Percentiles rank a stretch among this genome's conserved stretches.
These are phyloP conservation scores for Serinus canaria DNA, from an alignment of 2,113 vertebrate species.

Conservation along the genomic window DNA sequence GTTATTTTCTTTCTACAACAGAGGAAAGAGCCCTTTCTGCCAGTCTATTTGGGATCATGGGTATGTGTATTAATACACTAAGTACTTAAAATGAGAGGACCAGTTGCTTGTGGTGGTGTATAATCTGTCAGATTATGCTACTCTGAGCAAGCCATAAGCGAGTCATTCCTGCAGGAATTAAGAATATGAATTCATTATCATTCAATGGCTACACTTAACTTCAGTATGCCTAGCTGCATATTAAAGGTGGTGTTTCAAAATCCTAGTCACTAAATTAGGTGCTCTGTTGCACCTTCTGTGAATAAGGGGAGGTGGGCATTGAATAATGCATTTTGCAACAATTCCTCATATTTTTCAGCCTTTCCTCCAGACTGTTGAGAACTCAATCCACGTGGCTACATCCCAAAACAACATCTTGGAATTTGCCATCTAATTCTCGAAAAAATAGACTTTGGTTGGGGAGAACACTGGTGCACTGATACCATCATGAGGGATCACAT, in stretches of 20 bases:
- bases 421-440: not conserved
- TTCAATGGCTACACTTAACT: not conserved
- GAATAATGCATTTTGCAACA: not conserved
- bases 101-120: not conserved
- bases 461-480: not conserved
- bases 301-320: not conserved
- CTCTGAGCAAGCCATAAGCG: not conserved
- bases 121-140: not conserved
- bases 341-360: not conserved
- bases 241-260: not conserved
- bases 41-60: slow-evolving; percentile 87
- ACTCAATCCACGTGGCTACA: not conserved
- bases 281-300: not conserved
- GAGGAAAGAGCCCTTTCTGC: slow-evolving; percentile 84
- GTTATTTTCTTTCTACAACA: slow-evolving; percentile 92
- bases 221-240: not conserved
- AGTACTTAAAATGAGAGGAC: not conserved
- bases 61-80: slow-evolving; percentile 61
- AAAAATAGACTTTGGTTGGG: not conserved
- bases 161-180: not conserved
- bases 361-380: not conserved
- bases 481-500: not conserved
- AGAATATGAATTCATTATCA: not conserved
- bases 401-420: not conserved
- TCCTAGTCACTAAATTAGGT: not conserved